These are phyloP conservation scores for Copidosoma floridanum DNA, from an alignment of 1,140 invertebrate genomes.

Conservation along the genomic window DNA sequence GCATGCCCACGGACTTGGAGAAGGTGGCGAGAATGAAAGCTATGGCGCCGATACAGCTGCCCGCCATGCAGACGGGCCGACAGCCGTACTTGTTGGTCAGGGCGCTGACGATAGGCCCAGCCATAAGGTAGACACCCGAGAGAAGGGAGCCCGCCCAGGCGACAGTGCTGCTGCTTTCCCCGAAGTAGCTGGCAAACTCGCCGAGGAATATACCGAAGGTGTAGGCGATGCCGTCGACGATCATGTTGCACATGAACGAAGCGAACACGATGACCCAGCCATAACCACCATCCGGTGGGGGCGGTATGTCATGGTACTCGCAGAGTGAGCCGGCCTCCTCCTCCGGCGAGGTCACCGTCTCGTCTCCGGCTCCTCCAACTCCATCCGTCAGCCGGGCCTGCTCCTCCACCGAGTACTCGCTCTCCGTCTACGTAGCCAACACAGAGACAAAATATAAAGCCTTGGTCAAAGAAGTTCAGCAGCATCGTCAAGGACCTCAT, in stretches of 20 bases:
- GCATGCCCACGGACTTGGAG: conserved; percentile 78
- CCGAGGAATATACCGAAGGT: conserved; percentile 88
- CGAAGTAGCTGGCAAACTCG: conserved; percentile 79
- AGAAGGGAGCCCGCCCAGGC: conserved; percentile 94
- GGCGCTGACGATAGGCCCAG: conserved; percentile 90
- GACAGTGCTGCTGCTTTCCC: conserved; percentile 81
- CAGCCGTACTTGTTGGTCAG: conserved; percentile 96
- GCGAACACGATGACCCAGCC: conserved; percentile 93
- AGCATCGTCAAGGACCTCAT: no score
- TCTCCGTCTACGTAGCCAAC: conserved; percentile 85
- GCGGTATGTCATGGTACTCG: conserved; percentile 75
- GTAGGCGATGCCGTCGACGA: conserved; percentile 96
- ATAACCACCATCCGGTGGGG: conserved; percentile 82
- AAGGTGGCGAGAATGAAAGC: conserved; percentile 91
- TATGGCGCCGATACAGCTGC: conserved; percentile 77
- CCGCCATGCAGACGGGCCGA: conserved; percentile 86
- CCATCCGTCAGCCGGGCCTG: conserved; percentile 67
- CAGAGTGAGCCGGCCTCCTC: conserved; percentile 72
- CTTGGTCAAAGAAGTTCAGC: no score
- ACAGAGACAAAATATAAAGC: no score
- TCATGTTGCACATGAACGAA: conserved; percentile 96
- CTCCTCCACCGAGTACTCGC: conserved; percentile 79
- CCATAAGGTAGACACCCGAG: conserved; percentile 89
- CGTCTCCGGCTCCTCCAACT: conserved; percentile 51
- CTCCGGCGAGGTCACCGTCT: conserved; percentile 64